Base-by-base conservation (phyloP, 92 coral and sea anemone genomes). In the Heliopora coerulea region DNA sequence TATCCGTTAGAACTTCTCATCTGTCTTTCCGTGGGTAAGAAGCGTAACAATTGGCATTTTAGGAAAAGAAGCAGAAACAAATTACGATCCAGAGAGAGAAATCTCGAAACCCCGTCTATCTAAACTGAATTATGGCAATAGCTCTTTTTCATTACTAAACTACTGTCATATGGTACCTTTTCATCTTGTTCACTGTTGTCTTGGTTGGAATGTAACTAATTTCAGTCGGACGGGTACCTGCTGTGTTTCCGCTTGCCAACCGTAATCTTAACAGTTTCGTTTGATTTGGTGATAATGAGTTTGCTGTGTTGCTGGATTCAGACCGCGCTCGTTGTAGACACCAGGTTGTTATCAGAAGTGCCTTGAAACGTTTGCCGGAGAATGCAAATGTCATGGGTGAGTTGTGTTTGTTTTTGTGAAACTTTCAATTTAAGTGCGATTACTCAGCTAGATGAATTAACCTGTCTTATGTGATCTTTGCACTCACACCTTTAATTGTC, bases 361-460 rank as follows among this genome's bases (percentile, higher is more conserved):
- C 52, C n/a, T 7, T 46, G 52, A 15, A 46, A 40, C 48, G 11
- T 65, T 65, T 0, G 54, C 31, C 59, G 21, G 74, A 67, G 57
- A 28, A 67, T 67, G 74, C 58, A 40, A 67, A 59, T 23, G 74
- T 23, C 74, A 67, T 67, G 74, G 74, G 74, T 67, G 33, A 67
- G 74, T 44, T 9, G 11, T 20, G 17, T 3, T 11, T 1, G 13
- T 18, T 9, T 58, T 58, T 23, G n/a, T 27, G 2, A 10, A 59
- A 39, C 11, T 24, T 1, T 21, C 30, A 21, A 25, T 56, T 28
- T 26, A 23, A 19, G 29, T 30, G 64, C 19, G 64, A 32, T 17
- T 41, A 24, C 44, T 20, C 44, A 31, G 44, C 42, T 46, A n/a
- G 52, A 46, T 15, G 52, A 46, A 6, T 46, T 6, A 15, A 2